Conservation (phyloP, 2,888 invertebrate genomes). For the Hyposoter didymator region DNA sequence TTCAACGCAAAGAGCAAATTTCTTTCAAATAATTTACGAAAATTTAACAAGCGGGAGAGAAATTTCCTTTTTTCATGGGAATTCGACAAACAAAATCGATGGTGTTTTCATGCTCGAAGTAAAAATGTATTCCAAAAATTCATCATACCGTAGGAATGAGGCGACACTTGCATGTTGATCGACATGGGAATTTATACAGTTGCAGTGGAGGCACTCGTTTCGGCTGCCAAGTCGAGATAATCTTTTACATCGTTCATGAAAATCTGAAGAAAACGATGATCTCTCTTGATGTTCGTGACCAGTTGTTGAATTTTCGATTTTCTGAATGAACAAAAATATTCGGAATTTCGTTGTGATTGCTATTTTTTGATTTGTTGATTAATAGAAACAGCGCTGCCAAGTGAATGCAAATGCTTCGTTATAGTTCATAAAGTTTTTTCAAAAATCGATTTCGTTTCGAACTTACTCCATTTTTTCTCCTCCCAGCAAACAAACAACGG, state of each 20-base stretch:
- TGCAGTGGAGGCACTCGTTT: constrained; percentile 45
- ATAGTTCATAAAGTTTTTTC: background rate
- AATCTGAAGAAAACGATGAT: constrained; percentile 76
- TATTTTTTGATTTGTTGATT: constrained; percentile 1
- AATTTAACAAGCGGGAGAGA: too few species aligned
- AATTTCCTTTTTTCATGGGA: background rate
- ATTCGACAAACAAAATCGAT: background rate
- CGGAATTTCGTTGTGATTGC: background rate
- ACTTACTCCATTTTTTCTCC: constrained; percentile 74
- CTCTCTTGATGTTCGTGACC: constrained; percentile 76
- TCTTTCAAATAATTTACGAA: too few species aligned
- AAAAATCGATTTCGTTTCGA: background rate
- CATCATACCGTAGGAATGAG: background rate
- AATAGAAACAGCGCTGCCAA: background rate
- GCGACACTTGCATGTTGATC: background rate
- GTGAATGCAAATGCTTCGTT: background rate
- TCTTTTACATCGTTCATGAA: constrained; percentile 77
- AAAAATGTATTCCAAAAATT: background rate
- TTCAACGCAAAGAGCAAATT: too few species aligned
- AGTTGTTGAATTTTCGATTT: constrained; percentile 75
- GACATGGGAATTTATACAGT: background rate
- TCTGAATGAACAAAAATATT: constrained; percentile 66
- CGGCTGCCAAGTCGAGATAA: constrained; percentile 77
- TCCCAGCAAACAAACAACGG: constrained; percentile 75
- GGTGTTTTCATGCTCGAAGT: background rate